These are phyloP conservation scores for Ophioninae sp. DNA, from an alignment of 2,888 invertebrate genomes.

Conservation along the genomic window DNA sequence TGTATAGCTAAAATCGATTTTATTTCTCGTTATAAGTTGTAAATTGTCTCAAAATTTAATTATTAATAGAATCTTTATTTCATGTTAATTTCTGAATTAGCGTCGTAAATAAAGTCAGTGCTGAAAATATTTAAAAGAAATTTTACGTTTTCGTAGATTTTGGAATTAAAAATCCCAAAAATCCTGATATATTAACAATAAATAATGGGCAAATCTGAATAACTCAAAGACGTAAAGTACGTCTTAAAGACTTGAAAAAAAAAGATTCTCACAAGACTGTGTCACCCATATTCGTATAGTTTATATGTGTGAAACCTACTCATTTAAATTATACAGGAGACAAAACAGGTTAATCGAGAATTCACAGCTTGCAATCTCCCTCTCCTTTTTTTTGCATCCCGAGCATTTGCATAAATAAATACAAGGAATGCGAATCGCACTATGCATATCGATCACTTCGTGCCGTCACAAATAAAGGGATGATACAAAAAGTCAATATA, in stretches of 20 bases:
- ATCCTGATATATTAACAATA: neutral
- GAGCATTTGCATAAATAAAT: neutral
- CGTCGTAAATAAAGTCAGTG: too few relatives aligned
- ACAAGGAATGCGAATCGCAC: neutral
- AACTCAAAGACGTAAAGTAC: neutral
- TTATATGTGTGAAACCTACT: neutral
- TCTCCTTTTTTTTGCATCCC: neutral
- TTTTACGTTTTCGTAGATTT: neutral
- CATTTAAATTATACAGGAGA: slow-evolving; percentile 7
- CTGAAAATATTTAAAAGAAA: neutral
- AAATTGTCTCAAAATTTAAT: too few relatives aligned
- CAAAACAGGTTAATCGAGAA: slow-evolving; percentile 38
- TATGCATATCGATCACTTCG: neutral
- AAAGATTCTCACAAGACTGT: neutral
- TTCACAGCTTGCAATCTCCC: slow-evolving; percentile 5
- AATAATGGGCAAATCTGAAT: neutral
- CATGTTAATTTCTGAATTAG: too few relatives aligned
- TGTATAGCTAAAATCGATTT: too few relatives aligned
- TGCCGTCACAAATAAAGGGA: neutral
- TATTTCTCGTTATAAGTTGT: too few relatives aligned
- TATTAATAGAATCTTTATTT: too few relatives aligned
- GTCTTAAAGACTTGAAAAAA: neutral
- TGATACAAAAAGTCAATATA: too few relatives aligned
- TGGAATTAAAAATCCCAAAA: neutral
- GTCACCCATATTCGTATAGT: neutral